Evolutionary conservation across 2,888 invertebrate genomes (phyloP), one percentile per base, ranked within the genome.

Genomic region (Tipula unca): DNA sequence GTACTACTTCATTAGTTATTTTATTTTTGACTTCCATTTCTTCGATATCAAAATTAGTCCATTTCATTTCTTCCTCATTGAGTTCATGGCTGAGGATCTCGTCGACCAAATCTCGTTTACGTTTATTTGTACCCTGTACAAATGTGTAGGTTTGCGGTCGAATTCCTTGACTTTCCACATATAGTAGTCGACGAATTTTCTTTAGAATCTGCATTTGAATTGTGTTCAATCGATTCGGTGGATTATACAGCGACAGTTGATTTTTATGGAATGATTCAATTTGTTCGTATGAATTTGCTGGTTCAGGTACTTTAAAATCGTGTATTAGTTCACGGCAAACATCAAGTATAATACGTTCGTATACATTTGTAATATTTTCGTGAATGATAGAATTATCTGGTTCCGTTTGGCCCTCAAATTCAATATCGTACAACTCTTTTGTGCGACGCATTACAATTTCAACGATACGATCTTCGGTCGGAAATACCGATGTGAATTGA

Each of bases 41-140:
- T 88, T 95, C 95, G 85, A 92, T 90, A 89, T 95, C 94, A 88
- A 94, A 95, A 89, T 94, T 94, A 0, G 94, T 93, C 95, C 96
- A 96, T 87, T 93, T 93, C 14, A 92, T 91, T 89, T 96, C 95
- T 88, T 95, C 95, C 85, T 93, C 93, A 87, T 93, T 94, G 85
- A 94, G 92, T 89, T 95, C 95, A 86, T 93, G 91, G 36, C 95
- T 93, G 86, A 95, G 91, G 86, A 95, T 92, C 88, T 94, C 94
- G 88, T 96, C 95, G 1, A 95, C 94, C 87, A 93, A 92, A 89
- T 95, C 95, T 82, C 93, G 90, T 87, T 94, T 93, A 87, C 94
- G 94, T 25, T 89, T 94, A 93, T 87, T 92, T 91, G 87, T 91
- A 90, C 85, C 92, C 17, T 29, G 48, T 29, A 29, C 25, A 85